Conservation (phyloP, 1,140 invertebrate genomes). For the Stegodyphus mimosarum region DNA sequence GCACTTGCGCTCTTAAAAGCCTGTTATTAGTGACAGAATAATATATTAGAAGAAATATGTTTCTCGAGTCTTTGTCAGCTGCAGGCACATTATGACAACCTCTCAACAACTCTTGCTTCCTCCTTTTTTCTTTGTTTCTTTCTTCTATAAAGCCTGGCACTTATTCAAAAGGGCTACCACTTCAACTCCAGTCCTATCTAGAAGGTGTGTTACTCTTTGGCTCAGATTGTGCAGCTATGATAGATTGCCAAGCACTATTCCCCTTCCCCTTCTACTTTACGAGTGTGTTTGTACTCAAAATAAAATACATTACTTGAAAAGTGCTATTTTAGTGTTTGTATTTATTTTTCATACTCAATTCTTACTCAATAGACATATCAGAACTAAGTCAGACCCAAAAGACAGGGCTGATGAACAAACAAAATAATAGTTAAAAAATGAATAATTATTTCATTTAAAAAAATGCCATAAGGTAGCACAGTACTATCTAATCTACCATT, state of each 20-base stretch:
- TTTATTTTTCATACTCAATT: too few species aligned
- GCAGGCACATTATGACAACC: constrained; percentile 47
- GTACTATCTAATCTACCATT: too few species aligned
- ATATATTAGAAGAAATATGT: constrained; percentile 39
- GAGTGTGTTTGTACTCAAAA: neutral
- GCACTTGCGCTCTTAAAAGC: constrained; percentile 23
- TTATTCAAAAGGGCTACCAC: constrained; percentile 48
- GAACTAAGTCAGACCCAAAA: too few species aligned
- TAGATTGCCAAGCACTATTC: neutral
- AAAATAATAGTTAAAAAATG: too few species aligned
- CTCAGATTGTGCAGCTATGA: constrained; percentile 7
- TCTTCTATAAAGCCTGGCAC: constrained; percentile 22
- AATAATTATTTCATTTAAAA: too few species aligned
- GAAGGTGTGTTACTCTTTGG: constrained; percentile 20
- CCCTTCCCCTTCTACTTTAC: neutral
- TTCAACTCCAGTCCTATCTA: constrained; percentile 16
- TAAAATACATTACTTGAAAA: neutral
- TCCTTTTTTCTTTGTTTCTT: constrained; percentile 17
- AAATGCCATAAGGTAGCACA: too few species aligned
- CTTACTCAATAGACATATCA: too few species aligned
- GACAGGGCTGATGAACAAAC: too few species aligned
- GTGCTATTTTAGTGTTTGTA: neutral
- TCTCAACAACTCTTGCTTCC: constrained; percentile 41
- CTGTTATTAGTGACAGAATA: constrained; percentile 50
- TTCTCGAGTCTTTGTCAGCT: constrained; percentile 38